phyloP scores from a whole-genome alignment of 1,140 invertebrate genomes.

The Cryptotermes secundus region DNA sequence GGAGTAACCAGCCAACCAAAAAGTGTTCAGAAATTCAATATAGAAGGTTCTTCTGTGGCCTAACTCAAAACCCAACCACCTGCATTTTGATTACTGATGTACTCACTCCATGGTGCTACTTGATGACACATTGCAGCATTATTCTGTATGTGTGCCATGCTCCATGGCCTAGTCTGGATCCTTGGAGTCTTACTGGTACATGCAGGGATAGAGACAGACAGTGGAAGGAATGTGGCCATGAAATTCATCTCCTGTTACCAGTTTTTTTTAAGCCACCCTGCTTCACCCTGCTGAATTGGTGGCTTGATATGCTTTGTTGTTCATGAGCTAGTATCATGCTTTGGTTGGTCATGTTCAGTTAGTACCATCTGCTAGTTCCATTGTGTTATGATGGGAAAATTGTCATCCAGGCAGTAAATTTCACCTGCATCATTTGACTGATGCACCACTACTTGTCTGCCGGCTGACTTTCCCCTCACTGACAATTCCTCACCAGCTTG shows the following conservation, averaged over 20 bases:
- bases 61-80: not conserved
- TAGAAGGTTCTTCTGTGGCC: not conserved
- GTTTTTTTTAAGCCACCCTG: not conserved
- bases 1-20: constrained; percentile 4
- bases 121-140: not conserved
- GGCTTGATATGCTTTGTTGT: not conserved
- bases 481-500: too few relatives aligned
- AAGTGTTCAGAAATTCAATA: constrained; percentile 12
- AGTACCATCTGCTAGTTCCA: too few relatives aligned
- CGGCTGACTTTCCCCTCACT: too few relatives aligned
- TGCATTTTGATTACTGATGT: constrained; percentile 5
- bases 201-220: not conserved
- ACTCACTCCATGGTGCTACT: not conserved
- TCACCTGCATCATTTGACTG: not conserved
- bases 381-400: too few relatives aligned
- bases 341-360: not conserved
- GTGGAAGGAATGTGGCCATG: not conserved
- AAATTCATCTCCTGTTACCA: not conserved
- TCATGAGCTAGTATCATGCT: not conserved
- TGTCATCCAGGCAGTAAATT: not conserved
- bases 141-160: not conserved
- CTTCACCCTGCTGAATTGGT: not conserved
- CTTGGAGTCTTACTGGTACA: not conserved
- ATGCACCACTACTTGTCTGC: not conserved
- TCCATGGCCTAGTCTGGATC: not conserved